Evolutionary conservation across 2,113 vertebrate genomes (phyloP).

Genomic region (Pseudorhombus dupliciocellatus): DNA sequence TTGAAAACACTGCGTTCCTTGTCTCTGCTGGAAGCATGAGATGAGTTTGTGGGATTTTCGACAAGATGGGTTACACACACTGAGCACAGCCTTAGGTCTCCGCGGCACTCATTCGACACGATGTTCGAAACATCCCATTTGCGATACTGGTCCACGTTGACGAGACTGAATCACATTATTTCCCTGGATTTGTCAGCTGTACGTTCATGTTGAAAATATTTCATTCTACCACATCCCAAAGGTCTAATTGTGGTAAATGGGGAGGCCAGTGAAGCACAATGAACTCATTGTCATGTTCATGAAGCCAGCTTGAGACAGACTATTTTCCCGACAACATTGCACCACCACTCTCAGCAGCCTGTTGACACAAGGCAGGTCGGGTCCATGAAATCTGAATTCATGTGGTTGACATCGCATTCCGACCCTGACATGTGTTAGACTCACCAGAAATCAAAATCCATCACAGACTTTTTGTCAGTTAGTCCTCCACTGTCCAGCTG

Average conservation of each 20-base stretch:
- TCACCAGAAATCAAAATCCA: background rate
- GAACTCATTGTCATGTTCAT: background rate
- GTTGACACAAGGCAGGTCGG: background rate
- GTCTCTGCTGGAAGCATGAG: conserved; percentile 18
- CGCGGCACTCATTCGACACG: background rate
- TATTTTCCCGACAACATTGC: background rate
- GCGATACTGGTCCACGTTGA: background rate
- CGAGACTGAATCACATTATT: background rate
- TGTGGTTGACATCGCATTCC: background rate
- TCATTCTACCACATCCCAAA: background rate
- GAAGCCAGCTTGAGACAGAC: background rate
- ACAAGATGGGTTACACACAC: background rate
- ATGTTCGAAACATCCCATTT: background rate
- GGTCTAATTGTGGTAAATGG: background rate
- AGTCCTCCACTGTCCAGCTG: background rate
- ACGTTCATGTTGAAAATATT: background rate
- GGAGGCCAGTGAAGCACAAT: background rate
- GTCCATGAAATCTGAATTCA: background rate
- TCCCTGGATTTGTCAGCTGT: background rate
- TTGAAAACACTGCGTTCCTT: conserved; percentile 44
- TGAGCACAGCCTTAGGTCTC: background rate
- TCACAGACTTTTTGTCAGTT: background rate
- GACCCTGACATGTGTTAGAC: background rate
- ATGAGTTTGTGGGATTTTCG: background rate
- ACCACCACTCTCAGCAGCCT: background rate